Conservation (phyloP, 2,113 vertebrate genomes). For the Nyctibius bracteatus region DNA sequence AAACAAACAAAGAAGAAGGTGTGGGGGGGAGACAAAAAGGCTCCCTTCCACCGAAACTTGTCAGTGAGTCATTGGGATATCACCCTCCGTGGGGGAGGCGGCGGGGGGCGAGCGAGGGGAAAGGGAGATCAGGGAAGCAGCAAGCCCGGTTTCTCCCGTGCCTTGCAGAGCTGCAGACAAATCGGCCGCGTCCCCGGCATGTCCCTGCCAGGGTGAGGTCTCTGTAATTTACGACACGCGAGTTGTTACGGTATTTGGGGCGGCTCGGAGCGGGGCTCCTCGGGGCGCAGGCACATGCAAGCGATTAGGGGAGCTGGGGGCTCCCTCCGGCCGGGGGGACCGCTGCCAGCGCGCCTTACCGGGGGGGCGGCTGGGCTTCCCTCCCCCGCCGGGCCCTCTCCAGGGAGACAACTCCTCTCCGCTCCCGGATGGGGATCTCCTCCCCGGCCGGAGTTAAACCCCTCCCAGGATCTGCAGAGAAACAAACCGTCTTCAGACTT, state of each 20-base stretch:
- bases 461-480: background rate
- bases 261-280: background rate
- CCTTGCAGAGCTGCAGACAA: background rate
- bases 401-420: background rate
- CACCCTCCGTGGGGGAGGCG: background rate
- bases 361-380: background rate
- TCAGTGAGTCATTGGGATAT: background rate
- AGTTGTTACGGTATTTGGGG: background rate
- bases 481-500: background rate
- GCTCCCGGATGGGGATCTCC: background rate
- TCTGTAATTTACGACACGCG: background rate
- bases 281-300: background rate
- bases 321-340: background rate
- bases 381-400: too few species aligned
- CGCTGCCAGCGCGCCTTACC: background rate
- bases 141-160: background rate
- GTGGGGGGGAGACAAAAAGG: rapidly evolving
- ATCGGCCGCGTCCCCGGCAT: background rate
- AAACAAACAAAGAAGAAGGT: rapidly evolving
- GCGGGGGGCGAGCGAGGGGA: background rate
- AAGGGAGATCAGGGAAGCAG: background rate
- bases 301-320: background rate
- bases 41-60: background rate
- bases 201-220: background rate
- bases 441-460: background rate